These are phyloP conservation scores for Atta cephalotes DNA, from an alignment of 1,140 invertebrate species.

Conservation along the genomic window DNA sequence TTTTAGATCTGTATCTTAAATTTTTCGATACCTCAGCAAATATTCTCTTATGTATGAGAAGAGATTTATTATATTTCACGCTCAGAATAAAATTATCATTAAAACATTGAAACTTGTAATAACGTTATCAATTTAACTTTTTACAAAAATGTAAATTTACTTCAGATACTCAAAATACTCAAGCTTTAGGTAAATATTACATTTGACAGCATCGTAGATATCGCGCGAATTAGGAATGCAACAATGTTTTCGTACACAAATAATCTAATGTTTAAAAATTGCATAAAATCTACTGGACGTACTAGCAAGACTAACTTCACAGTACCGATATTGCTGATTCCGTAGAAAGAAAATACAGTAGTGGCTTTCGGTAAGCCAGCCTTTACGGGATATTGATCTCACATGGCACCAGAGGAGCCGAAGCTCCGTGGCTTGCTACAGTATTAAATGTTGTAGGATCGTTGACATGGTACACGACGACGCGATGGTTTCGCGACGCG, in stretches of 20 bases:
- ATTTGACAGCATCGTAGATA: neutral
- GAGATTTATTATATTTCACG: neutral
- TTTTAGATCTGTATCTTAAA: no score
- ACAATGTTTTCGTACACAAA: neutral
- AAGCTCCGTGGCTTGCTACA: conserved; percentile 30
- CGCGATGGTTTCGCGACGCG: conserved; percentile 20
- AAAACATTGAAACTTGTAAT: neutral
- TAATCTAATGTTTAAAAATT: conserved; percentile 51
- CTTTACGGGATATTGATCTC: conserved; percentile 71
- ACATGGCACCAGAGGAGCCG: conserved; percentile 28
- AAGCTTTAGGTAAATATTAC: neutral
- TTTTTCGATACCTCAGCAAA: no score
- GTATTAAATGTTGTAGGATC: conserved; percentile 64
- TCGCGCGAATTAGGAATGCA: neutral
- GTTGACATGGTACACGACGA: conserved; percentile 45
- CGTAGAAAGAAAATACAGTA: conserved; percentile 66
- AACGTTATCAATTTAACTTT: neutral
- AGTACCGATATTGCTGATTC: conserved; percentile 61
- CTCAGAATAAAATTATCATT: neutral
- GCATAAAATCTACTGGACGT: conserved; percentile 9
- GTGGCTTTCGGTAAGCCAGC: conserved; percentile 37
- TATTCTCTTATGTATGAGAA: neutral
- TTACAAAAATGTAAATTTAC: neutral
- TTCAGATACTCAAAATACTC: conserved; percentile 8
- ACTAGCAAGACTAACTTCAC: neutral